Base-by-base conservation (phyloP, 2,113 vertebrate genomes). In the Candoia aspera region DNA sequence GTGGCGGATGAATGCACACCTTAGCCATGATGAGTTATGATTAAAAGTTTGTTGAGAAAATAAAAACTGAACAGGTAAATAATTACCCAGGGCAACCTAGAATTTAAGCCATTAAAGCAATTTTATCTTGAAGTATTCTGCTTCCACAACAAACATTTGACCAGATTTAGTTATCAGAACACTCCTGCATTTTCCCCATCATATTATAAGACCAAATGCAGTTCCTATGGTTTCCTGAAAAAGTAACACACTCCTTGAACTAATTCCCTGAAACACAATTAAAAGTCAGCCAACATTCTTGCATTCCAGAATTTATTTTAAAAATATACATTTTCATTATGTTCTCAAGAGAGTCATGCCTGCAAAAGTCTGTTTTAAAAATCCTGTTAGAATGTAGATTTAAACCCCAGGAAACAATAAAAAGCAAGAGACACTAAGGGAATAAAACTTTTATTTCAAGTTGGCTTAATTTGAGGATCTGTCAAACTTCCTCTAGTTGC, bases 401-500 rank as follows among this genome's bases (percentile, higher is more conserved):
- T 9, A 91, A 94, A 15, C 0, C 19, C 0, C 19, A 83, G 12
- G 87, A 93, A 92, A 79, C n/a, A 8, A 49, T 1, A 86, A 88
- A 90, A 93, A 33, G 1, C 2, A 86, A 62, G 0, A 73, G 15
- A 23, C 23, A n/a, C 46, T 6, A 91, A 94, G 2, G 12, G 86
- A 88, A 85, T 33, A 86, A 90, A 0, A 0, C 1, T 49, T 24
- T 59, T 73, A 46, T 15, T 37, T n/a, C 1, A 0, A 68, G 49
- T 33, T n/a, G 53, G 87, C 53, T 15, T 19, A 9, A 2, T 86
- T 90, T 94, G 0, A 91, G 8, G 6, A 26, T 17, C 42, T 90
- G 46, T 3, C 59, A 94, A 93, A 94, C 54, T 58, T 94, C 42
- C 90, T 96, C 12, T 54, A 92, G 59, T 92, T 90, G 54, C 1